A percentile compares a stretch with the other conserved stretches of the same genome.
Evolutionary conservation across 2,113 vertebrate genomes (phyloP).

Genomic region (Bos taurus): DNA sequence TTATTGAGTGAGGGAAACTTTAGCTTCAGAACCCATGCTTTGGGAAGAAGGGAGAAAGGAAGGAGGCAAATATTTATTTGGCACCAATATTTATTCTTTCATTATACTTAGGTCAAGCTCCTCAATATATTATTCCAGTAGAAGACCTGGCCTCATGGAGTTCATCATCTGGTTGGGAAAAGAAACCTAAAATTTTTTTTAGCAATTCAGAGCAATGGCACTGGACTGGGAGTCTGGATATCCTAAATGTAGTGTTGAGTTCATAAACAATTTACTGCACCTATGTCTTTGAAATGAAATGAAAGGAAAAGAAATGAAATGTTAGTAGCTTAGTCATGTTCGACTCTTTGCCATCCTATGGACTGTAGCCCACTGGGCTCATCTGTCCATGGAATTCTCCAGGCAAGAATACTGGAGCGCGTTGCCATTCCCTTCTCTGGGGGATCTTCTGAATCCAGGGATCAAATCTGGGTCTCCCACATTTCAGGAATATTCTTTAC

Average conservation of each 20-base stretch:
- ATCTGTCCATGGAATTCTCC: neutral
- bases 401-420: neutral
- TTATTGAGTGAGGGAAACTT: neutral
- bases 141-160: rapidly evolving
- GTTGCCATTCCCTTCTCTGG: rapidly evolving
- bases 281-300: neutral
- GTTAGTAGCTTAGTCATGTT: neutral
- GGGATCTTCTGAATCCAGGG: neutral
- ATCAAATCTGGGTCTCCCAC: neutral
- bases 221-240: neutral
- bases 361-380: neutral
- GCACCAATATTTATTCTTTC: neutral
- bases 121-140: neutral
- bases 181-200: neutral
- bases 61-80: neutral
- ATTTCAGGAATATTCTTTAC: neutral
- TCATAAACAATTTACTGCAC: neutral
- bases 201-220: rapidly evolving
- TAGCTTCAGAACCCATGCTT: neutral
- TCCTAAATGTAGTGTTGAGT: rapidly evolving
- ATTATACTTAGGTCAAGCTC: neutral
- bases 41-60: neutral
- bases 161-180: neutral
- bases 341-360: neutral
- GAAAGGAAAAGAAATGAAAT: neutral